Conservation (phyloP, 1,140 invertebrate genomes). For the Calosoma granatense region DNA sequence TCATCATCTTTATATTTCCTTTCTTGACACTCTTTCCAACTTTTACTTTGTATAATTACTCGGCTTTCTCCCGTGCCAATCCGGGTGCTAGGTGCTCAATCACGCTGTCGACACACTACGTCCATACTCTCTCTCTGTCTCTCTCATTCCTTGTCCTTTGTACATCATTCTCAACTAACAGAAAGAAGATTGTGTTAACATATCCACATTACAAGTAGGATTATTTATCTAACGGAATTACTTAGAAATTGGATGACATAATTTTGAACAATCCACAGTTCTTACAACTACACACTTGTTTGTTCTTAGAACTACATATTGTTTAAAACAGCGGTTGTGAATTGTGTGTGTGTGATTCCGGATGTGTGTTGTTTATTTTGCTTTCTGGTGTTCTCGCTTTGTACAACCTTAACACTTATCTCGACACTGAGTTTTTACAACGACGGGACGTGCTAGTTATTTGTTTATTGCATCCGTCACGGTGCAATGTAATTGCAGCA, state of each 20-base stretch:
- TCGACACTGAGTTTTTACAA: neutral
- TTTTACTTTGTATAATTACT: slow-evolving; percentile 9
- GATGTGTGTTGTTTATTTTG: slow-evolving; percentile 3
- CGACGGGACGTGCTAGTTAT: neutral
- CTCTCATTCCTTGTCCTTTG: neutral
- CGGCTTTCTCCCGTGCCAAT: slow-evolving; percentile 5
- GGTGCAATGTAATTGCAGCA: neutral
- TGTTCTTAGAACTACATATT: neutral
- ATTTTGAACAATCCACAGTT: too few species aligned
- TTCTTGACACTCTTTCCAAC: slow-evolving; percentile 8
- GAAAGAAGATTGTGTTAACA: neutral
- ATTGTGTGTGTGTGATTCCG: neutral
- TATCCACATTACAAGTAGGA: neutral
- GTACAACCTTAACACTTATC: slow-evolving; percentile 1
- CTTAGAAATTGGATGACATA: too few species aligned
- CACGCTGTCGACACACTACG: neutral
- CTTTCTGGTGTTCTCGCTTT: too few species aligned
- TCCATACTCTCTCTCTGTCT: too few species aligned
- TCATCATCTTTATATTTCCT: slow-evolving; percentile 9
- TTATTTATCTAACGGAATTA: too few species aligned
- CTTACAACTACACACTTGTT: neutral
- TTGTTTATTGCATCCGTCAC: slow-evolving; percentile 2
- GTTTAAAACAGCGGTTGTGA: neutral
- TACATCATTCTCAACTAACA: neutral
- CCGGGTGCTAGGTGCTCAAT: neutral